Evolutionary conservation across 2,888 invertebrate species (phyloP).

Genomic region (Polydrusus pterygomalis): DNA sequence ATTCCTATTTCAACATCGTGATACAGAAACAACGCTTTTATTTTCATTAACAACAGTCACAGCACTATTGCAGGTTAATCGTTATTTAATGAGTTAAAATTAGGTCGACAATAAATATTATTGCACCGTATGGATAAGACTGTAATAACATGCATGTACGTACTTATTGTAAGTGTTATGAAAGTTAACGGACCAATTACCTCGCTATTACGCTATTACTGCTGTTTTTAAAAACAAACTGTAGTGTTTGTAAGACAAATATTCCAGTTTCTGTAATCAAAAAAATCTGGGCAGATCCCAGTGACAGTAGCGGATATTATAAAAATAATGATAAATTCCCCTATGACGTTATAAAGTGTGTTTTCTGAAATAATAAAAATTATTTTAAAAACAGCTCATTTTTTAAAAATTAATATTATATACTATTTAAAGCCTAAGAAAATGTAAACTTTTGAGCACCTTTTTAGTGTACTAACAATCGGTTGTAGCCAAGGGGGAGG

Average conservation of each 20-base stretch:
- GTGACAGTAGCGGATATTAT: no score
- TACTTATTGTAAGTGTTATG: constrained; percentile 20
- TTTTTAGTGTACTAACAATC: no score
- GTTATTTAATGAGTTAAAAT: constrained; percentile 30
- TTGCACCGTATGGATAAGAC: constrained; percentile 35
- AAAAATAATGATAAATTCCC: no score
- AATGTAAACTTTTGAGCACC: no score
- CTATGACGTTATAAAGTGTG: no score
- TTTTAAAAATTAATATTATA: no score
- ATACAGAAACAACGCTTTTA: constrained; percentile 24
- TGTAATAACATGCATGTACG: constrained; percentile 35
- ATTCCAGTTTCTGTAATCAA: not conserved
- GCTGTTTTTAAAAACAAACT: constrained; percentile 6
- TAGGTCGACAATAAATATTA: constrained; percentile 36
- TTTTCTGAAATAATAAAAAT: no score
- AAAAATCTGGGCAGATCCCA: no score
- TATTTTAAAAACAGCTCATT: no score
- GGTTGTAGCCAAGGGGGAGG: no score
- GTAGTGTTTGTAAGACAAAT: not conserved
- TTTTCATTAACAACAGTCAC: constrained; percentile 27
- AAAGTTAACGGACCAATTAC: constrained; percentile 16
- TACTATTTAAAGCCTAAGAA: no score
- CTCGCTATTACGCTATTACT: constrained; percentile 10
- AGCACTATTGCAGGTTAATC: constrained; percentile 27
- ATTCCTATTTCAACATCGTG: constrained; percentile 3